Base-by-base conservation (phyloP, 2,113 vertebrate genomes). In the Bostrychus sinensis region DNA sequence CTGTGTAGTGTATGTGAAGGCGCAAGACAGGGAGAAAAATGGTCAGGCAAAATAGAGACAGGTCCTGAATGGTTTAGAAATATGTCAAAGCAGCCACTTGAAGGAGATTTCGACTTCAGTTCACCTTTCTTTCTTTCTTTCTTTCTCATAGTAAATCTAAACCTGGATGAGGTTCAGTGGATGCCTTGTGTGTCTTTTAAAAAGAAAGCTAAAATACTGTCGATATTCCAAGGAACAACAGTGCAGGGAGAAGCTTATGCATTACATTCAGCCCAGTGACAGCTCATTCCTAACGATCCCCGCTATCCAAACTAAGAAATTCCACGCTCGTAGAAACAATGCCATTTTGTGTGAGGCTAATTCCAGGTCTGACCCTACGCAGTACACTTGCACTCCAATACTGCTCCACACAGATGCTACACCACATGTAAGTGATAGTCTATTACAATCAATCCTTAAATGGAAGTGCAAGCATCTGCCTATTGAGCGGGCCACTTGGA, bases 391-490 rank as follows among this genome's bases (percentile, higher is more conserved):
- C 41, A 66, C 73, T 82, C 45, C 28, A 66, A 14, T 60, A 66
- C 66, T 79, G 58, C 42, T 68, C 59, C 58, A 62, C 77, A 70
- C 77, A 84, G 75, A 85, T 80, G 70, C 75, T 86, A 75, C 68
- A 20, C 83, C 84, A 80, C 83, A 78, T 86, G 76, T 78, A 77
- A 75, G 58, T 69, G 70, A 85, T 80, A 83, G 72, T 45, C 67
- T 75, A 60, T 75, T 66, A 66, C 69, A 62, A 84, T 82, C 82
- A 85, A 80, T 57, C 89, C 90, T 84, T 92, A 92, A 91, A 91
- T 90, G 90, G 91, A 85, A 89, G 85, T 71, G 56, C 80, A 70
- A 80, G 83, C 69, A 85, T 82, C 82, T 71, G 83, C 75, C 81
- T 82, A 78, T 82, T 74, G 85, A 81, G 84, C 72, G 73, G 85